These are phyloP conservation scores for Uropsilus gracilis DNA, from an alignment of 2,113 vertebrate species.

Conservation along the genomic window DNA sequence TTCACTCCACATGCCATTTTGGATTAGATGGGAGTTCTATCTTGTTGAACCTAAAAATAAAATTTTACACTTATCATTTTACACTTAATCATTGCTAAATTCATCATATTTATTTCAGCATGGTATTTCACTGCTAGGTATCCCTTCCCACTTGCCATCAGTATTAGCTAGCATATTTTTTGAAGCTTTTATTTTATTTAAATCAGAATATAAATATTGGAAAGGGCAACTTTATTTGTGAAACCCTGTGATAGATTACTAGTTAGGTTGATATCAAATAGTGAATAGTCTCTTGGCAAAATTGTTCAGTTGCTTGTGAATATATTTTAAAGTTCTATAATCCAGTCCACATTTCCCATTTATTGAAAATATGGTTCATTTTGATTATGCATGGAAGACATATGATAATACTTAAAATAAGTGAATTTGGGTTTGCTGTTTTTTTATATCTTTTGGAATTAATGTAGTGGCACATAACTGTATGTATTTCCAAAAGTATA, in stretches of 20 bases:
- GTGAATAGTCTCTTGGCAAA: background rate
- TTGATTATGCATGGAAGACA: background rate
- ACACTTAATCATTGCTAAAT: background rate
- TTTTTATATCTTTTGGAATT: background rate
- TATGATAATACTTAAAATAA: background rate
- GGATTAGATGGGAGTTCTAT: background rate
- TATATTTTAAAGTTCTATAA: background rate
- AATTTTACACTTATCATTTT: constrained; percentile 21
- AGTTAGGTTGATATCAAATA: background rate
- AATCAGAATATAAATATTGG: background rate
- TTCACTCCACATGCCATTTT: background rate
- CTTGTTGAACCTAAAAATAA: background rate
- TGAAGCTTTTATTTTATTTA: background rate
- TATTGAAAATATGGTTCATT: background rate
- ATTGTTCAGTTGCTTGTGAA: background rate
- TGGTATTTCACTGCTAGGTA: background rate
- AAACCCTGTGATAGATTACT: background rate
- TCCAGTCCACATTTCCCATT: background rate
- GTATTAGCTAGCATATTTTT: background rate
- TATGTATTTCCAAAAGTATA: background rate
- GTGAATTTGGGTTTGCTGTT: background rate
- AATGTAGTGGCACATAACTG: background rate
- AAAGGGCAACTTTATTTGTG: background rate
- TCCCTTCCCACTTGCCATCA: background rate
- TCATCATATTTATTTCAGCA: constrained; percentile 16